Evolutionary conservation across 2,797 vertebrate species (phyloP).

Genomic region (Lepilemur septentrionalis): DNA sequence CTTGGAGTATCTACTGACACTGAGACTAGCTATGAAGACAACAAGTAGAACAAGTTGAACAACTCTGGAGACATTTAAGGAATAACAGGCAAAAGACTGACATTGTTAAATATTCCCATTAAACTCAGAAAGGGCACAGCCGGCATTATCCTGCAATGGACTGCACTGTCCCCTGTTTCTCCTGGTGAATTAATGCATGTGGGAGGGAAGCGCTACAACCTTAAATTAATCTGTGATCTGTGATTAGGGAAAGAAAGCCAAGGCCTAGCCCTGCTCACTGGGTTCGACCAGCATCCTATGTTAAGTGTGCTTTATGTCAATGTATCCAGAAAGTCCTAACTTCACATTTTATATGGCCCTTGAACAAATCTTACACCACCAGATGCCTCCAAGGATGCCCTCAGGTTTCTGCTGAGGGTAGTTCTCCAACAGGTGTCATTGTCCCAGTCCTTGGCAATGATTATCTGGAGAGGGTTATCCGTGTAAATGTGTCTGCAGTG

Average conservation of each 20-base stretch:
- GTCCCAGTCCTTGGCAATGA: slow-evolving; percentile 92
- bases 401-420: slow-evolving; percentile 90
- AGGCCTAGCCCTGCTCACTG: slow-evolving; percentile 48
- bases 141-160: neutral
- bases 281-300: slow-evolving; percentile 93
- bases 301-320: slow-evolving; percentile 87
- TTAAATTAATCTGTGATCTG: neutral
- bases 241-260: neutral
- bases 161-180: neutral
- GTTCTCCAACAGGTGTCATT: slow-evolving; percentile 92
- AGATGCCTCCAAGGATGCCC: slow-evolving; percentile 88
- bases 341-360: slow-evolving; percentile 90
- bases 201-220: neutral
- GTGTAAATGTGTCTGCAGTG: slow-evolving; percentile 65
- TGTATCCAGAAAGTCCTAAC: slow-evolving; percentile 92
- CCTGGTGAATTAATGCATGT: neutral
- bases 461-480: slow-evolving; percentile 91
- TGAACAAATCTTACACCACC: slow-evolving; percentile 92
- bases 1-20: neutral
- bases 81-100: slow-evolving; percentile 8
- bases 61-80: neutral
- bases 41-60: neutral
- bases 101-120: neutral
- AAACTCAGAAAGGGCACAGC: neutral
- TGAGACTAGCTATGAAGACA: neutral